Percentiles rank a stretch among this genome's conserved stretches.
Conservation (phyloP, 2,888 invertebrate genomes). For the Leptopilina syphax region DNA sequence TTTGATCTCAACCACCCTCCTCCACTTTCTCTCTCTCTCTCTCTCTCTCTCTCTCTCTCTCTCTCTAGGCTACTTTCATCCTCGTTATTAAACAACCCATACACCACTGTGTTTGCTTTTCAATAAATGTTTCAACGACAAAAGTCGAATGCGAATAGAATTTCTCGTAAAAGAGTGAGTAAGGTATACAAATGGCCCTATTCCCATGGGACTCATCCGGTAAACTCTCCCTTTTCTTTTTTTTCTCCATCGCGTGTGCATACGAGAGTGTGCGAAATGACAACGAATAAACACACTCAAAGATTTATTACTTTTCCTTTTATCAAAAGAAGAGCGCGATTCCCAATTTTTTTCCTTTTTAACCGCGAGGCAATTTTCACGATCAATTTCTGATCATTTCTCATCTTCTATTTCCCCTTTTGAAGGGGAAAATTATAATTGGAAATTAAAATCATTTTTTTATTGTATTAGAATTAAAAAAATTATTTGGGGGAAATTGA, state of each 20-base stretch:
- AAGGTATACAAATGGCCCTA: slow-evolving; percentile 33
- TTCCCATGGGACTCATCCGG: slow-evolving; percentile 32
- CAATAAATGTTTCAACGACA: slow-evolving; percentile 59
- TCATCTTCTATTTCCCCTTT: too few species aligned
- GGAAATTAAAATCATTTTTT: too few species aligned
- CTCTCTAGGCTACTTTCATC: slow-evolving; percentile 51
- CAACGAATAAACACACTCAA: neutral
- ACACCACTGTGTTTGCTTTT: slow-evolving; percentile 54
- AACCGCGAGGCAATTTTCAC: too few species aligned
- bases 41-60: neutral
- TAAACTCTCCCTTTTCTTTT: neutral
- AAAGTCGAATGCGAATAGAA: slow-evolving; percentile 35
- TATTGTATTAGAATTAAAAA: too few species aligned
- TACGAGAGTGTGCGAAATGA: slow-evolving; percentile 14
- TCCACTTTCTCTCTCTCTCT: neutral
- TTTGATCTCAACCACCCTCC: slow-evolving; percentile 47
- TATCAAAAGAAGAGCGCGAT: too few species aligned
- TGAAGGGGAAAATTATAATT: too few species aligned
- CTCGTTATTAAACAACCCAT: slow-evolving; percentile 59
- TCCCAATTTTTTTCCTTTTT: neutral
- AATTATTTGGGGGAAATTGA: too few species aligned
- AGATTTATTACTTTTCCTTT: slow-evolving; percentile 10
- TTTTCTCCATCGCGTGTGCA: too few species aligned
- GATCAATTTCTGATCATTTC: too few species aligned
- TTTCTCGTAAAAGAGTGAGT: neutral